phyloP scores from a whole-genome alignment of 2,888 invertebrate genomes.

The Trachelus stipa region DNA sequence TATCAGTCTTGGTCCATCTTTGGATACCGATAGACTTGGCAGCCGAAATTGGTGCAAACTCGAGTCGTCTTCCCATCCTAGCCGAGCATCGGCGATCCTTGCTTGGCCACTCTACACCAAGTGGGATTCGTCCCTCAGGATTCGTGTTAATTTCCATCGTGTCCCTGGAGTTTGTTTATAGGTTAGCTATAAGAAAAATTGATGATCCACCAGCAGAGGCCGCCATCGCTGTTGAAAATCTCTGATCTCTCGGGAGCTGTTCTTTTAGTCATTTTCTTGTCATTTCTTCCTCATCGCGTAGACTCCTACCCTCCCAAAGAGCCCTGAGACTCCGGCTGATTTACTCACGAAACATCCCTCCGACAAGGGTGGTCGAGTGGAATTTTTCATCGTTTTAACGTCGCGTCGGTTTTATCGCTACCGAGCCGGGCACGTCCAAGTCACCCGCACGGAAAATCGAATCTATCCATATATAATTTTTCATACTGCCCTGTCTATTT shows the following conservation, averaged over 20 bases:
- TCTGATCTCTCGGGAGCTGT: not conserved
- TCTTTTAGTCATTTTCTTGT: not conserved
- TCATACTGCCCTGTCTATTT: not conserved
- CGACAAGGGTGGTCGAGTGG: not conserved
- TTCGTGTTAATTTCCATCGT: not conserved
- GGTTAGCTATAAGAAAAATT: conserved; percentile 28
- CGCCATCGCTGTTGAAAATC: not conserved
- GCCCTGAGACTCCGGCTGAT: not conserved
- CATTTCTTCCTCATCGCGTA: not conserved
- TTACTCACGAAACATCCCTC: not conserved
- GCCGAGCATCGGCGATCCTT: not conserved
- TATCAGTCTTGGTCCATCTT: not conserved
- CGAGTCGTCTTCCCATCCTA: not conserved
- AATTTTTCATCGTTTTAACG: not conserved
- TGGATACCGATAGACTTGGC: not conserved
- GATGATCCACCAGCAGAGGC: conserved; percentile 40
- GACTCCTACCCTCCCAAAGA: not conserved
- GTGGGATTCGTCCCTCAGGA: not conserved
- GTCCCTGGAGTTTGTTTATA: not conserved
- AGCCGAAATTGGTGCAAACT: not conserved
- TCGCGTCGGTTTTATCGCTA: not conserved
- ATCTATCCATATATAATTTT: not conserved
- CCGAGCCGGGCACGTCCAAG: not conserved
- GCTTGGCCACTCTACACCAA: not conserved
- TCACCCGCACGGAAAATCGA: not conserved